Evolutionary conservation across 92 coral and sea anemone species (phyloP), one percentile per base, ranked within the genome.

Genomic region (Porites cylindrica): DNA sequence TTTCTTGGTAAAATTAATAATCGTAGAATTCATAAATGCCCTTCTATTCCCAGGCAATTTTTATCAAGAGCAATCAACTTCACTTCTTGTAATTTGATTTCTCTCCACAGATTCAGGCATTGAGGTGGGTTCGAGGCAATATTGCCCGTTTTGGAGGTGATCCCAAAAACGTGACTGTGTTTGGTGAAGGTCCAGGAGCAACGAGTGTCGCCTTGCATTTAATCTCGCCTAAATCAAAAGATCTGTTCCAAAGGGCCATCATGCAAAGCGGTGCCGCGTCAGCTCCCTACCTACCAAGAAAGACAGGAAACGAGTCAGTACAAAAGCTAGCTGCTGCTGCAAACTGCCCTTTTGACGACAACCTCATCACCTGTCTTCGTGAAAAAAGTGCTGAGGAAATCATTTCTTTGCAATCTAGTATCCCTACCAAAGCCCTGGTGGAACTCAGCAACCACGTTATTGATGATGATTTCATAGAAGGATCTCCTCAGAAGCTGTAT

Each of bases 171-270:
- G 76, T 89, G 70, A 89, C 89, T 10, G 77, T 84, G 32, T 85
- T 89, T 85, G 92, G 92, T 18, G 85, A 89, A 62, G 85, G 81
- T 14, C 53, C 92, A 6, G 92, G 92, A 9, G 89, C 85, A 70
- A 64, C 75, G 29, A 89, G 89, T 73, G 89, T 89, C 51, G 82
- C 89, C 10, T 59, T 84, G 14, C 89, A 76, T 78, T 82, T 89
- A 8, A 72, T 89, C 60, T 56, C 85, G 8, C 85, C 89, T 67
- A 67, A 67, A 9, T 67, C 72, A 11, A 14, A 21, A 23, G 80
- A 56, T 43, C 38, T 76, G 63, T 76, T 76, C 65, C 80, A 76
- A 13, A 56, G 65, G 17, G 75, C 50, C 32, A 67, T 82, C 53
- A 1, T 63, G 20, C 86, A 82, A 50, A 82, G 70, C 20, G 86